Base-by-base conservation (phyloP, 2,888 invertebrate species). In the Thereva unica region DNA sequence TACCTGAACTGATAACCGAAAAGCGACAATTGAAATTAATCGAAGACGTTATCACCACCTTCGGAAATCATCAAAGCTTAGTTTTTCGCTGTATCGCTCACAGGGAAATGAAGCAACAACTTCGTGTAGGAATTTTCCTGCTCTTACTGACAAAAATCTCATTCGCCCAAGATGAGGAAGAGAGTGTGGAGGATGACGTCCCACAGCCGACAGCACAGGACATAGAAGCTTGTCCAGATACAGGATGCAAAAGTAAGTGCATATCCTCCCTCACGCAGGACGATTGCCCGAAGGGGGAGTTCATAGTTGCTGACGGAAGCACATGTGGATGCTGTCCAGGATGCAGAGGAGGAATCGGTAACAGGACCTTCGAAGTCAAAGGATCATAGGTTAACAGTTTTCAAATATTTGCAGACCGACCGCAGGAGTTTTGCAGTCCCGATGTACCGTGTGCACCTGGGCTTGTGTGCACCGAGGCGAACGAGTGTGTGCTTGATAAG, bases 241-340 rank as follows among this genome's bases (percentile, higher is more conserved):
- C 70, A 55, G 66, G 67, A 23, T 41, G 50, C 53, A 54, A 67
- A 5, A 23, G 37, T 49, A 9, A 67, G 38, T 73, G 73, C 65
- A 45, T 72, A n/a, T 71, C 73, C 38, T 71, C 72, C 2, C 38
- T 75, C 64, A 72, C 69, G 35, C 74, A 72, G 63, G 40, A 68
- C 5, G 73, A 72, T 63, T 75, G 75, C 64, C 67, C 63, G 1
- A 56, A 67, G 4, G 54, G 67, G 12, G 55, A 70, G 40, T 73
- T 66, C 61, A 63, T 74, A 50, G 70, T 67, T 4, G 61, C 70
- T 34, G 59, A 70, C 55, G 71, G 54, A 3, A 69, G 68, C 23
- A 23, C 71, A 45, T 72, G 72, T 57, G 79, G 78, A 10, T 84
- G 84, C 71, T 85, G 85, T 73, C 84, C 84, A 9, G 78, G 79